Conservation (phyloP, 1,140 invertebrate genomes). For the Gyrodactylus bullatarudis region DNA sequence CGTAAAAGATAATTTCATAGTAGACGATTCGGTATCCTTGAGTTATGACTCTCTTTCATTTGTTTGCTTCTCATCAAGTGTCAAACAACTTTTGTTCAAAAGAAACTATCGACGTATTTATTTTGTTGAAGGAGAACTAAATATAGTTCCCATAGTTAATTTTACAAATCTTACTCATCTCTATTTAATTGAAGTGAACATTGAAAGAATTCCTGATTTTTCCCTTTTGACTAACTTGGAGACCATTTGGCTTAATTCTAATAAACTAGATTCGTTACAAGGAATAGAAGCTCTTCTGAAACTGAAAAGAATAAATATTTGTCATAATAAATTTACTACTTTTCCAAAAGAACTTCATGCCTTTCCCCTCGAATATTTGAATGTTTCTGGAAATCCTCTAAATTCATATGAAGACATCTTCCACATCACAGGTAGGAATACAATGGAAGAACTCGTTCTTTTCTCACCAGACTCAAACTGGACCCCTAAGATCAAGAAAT, state of each 20-base stretch:
- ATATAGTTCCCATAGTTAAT: background rate
- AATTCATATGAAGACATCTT: background rate
- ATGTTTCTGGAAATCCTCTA: background rate
- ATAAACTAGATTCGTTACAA: background rate
- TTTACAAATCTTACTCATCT: background rate
- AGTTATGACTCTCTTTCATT: no score
- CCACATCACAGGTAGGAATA: background rate
- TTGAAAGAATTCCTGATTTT: background rate
- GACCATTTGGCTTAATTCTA: background rate
- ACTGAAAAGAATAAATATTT: background rate
- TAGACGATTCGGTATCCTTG: no score
- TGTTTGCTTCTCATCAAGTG: no score
- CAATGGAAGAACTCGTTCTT: background rate
- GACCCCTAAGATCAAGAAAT: no score
- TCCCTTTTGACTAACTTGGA: background rate
- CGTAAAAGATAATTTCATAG: no score
- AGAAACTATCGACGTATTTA: no score
- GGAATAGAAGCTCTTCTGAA: background rate
- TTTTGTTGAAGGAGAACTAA: background rate
- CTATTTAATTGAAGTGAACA: background rate
- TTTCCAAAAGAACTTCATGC: background rate
- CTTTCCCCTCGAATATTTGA: background rate
- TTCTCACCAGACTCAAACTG: background rate
- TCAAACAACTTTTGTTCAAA: no score
- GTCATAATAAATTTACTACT: background rate